phyloP scores from a whole-genome alignment of 1,140 invertebrate species.

The Drosophila yakuba region DNA sequence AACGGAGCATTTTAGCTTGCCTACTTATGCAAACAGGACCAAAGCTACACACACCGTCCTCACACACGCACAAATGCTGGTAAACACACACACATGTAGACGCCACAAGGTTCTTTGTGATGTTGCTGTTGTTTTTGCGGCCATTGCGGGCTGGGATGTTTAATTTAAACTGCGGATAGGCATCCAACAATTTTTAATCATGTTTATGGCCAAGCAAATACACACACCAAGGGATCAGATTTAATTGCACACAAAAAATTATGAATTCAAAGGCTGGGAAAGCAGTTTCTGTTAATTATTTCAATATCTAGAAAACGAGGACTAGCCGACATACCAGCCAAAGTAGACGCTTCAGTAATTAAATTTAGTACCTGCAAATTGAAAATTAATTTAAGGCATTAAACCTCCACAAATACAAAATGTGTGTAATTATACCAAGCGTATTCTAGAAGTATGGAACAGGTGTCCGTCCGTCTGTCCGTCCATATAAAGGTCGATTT shows the following conservation, averaged over 20 bases:
- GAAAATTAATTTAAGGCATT: constrained; percentile 10
- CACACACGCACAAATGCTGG: constrained; percentile 6
- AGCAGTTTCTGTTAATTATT: constrained; percentile 26
- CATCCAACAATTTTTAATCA: constrained; percentile 71
- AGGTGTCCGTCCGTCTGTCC: too few relatives aligned
- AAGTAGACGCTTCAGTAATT: constrained; percentile 21
- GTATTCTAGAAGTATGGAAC: too few relatives aligned
- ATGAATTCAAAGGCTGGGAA: constrained; percentile 5
- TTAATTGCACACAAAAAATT: constrained; percentile 52
- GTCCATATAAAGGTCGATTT: too few relatives aligned
- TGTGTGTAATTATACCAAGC: not conserved
- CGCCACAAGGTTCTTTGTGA: constrained; percentile 54
- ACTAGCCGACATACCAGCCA: not conserved
- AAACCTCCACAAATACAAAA: not conserved
- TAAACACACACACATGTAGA: not conserved
- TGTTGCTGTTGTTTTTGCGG: constrained; percentile 41
- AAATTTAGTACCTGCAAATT: constrained; percentile 10
- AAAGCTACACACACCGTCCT: constrained; percentile 39
- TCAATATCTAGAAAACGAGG: constrained; percentile 32
- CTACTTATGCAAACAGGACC: constrained; percentile 66
- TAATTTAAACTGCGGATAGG: constrained; percentile 56
- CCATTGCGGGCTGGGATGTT: constrained; percentile 44
- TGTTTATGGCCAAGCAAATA: constrained; percentile 67
- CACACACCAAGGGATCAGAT: constrained; percentile 24
- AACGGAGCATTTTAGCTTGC: constrained; percentile 39